Conservation (phyloP, 2,888 invertebrate genomes). For the Galerucella pusilla region DNA sequence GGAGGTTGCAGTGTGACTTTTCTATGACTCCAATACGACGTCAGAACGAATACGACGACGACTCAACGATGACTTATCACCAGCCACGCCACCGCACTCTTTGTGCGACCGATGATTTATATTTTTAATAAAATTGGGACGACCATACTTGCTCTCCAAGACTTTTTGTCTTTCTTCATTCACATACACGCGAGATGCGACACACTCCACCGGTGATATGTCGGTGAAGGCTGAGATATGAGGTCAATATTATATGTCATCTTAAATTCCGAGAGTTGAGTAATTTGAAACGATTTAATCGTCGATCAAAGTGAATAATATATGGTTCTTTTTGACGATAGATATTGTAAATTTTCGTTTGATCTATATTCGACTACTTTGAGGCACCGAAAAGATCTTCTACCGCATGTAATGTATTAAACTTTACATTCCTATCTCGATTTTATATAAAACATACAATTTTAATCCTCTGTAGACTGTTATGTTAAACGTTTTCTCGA, state of each 20-base stretch:
- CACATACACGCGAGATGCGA: constrained; percentile 42
- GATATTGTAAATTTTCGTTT: background rate
- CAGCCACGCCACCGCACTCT: constrained; percentile 65
- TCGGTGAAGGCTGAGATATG: constrained; percentile 43
- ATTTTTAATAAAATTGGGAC: constrained; percentile 63
- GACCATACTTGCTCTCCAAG: constrained; percentile 43
- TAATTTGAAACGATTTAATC: background rate
- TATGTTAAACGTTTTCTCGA: too few species aligned
- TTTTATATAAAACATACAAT: too few species aligned
- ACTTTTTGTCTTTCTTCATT: constrained; percentile 46
- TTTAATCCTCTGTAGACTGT: too few species aligned
- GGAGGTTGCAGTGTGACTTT: constrained; percentile 11
- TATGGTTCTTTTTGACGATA: background rate
- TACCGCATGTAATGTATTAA: too few species aligned
- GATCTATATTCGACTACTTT: too few species aligned
- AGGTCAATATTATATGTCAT: constrained; percentile 39
- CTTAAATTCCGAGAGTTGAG: constrained; percentile 6
- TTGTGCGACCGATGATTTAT: constrained; percentile 72
- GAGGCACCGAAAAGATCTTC: too few species aligned
- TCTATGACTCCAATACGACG: constrained; percentile 38
- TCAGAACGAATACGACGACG: constrained; percentile 39
- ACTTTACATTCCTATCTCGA: too few species aligned
- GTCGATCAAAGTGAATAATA: background rate
- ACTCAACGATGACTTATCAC: constrained; percentile 55
- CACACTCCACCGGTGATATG: constrained; percentile 38